These are phyloP conservation scores for Silvanus unidentatus DNA, from an alignment of 2,888 invertebrate genomes.

Conservation along the genomic window DNA sequence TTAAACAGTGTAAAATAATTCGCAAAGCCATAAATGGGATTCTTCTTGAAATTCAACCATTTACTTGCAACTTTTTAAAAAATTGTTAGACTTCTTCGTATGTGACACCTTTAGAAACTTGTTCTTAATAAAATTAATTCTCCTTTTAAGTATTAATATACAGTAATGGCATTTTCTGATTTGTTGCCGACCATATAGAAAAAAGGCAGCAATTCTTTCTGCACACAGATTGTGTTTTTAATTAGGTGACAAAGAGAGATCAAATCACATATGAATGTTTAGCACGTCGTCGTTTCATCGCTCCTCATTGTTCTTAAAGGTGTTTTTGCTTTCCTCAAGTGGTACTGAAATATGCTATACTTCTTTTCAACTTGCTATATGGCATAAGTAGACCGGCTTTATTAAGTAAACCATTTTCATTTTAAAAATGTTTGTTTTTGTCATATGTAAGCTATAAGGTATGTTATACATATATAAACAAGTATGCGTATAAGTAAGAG, in stretches of 20 bases:
- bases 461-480: neutral
- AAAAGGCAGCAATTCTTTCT: constrained; percentile 9
- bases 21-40: too few relatives aligned
- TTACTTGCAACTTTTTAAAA: too few relatives aligned
- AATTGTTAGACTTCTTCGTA: too few relatives aligned
- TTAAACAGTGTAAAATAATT: too few relatives aligned
- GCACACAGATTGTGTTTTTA: constrained; percentile 32
- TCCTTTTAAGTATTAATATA: too few relatives aligned
- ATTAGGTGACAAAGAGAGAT: constrained; percentile 33
- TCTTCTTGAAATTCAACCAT: too few relatives aligned
- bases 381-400: constrained; percentile 22
- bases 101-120: too few relatives aligned
- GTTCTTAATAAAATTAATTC: too few relatives aligned
- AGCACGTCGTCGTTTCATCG: constrained; percentile 29
- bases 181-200: too few relatives aligned
- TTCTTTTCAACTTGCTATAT: constrained; percentile 22
- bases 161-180: too few relatives aligned
- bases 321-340: constrained; percentile 25
- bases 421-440: constrained; percentile 27
- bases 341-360: constrained; percentile 19
- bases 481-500: neutral
- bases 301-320: constrained; percentile 29
- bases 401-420: constrained; percentile 29
- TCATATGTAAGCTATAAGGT: too few relatives aligned
- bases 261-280: constrained; percentile 34